A percentile compares a stretch with the other conserved stretches of the same genome.
These are phyloP conservation scores for Cydia pomonella DNA, from an alignment of 1,140 invertebrate species.

Conservation along the genomic window DNA sequence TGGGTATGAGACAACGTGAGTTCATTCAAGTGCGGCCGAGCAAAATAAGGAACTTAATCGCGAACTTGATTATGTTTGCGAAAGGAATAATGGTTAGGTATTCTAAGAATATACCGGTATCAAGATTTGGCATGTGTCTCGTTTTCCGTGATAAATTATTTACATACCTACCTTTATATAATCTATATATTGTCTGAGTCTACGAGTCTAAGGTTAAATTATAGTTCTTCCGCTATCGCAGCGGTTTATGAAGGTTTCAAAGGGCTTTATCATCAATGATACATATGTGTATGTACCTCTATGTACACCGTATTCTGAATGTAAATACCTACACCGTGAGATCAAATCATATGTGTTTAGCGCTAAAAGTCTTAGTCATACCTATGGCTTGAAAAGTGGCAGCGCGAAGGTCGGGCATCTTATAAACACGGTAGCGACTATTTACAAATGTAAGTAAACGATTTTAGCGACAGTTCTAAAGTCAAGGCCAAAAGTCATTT, in stretches of 20 bases:
- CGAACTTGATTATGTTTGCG: background rate
- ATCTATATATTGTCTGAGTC: background rate
- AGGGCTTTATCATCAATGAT: background rate
- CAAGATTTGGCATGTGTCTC: constrained; percentile 26
- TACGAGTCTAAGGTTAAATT: constrained; percentile 12
- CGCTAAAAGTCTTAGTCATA: background rate
- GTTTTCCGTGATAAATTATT: constrained; percentile 14
- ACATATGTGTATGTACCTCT: background rate
- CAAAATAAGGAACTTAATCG: constrained; percentile 5
- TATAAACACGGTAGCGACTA: background rate
- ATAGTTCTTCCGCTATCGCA: constrained; percentile 15
- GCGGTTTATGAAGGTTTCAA: constrained; percentile 9
- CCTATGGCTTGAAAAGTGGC: background rate
- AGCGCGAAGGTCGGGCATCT: background rate
- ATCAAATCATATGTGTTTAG: background rate
- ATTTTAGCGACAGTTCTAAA: background rate
- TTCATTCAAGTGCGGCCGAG: constrained; percentile 1
- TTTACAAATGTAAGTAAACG: background rate
- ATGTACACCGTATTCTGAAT: constrained; percentile 2
- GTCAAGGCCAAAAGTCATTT: constrained; percentile 4
- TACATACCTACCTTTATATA: background rate
- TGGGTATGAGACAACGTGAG: constrained; percentile 1
- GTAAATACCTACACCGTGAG: constrained; percentile 1
- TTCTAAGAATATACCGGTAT: constrained; percentile 2
- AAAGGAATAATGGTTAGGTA: background rate